Percentiles rank a stretch among this genome's conserved stretches.
Conservation (phyloP, 2,888 invertebrate genomes). For the Plebejus anna region DNA sequence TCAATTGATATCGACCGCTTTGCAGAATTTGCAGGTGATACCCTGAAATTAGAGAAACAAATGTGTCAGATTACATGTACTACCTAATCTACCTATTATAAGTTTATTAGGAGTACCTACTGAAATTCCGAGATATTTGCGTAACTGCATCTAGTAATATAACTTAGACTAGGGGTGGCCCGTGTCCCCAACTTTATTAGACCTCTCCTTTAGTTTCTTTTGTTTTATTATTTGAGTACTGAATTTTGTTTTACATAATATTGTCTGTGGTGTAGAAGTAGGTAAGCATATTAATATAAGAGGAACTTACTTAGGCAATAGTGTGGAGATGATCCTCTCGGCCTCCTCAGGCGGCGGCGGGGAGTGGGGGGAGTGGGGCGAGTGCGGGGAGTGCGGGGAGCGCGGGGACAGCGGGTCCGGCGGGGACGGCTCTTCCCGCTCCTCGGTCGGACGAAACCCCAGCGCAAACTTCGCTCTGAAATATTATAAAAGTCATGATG, state of each 20-base stretch:
- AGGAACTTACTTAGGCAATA: constrained; percentile 84
- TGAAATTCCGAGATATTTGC: no score
- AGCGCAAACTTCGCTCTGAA: constrained; percentile 85
- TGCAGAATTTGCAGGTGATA: constrained; percentile 84
- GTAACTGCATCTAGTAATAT: no score
- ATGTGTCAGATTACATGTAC: not conserved
- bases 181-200: no score
- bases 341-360: constrained; percentile 90
- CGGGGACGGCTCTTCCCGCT: constrained; percentile 69
- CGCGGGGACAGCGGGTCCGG: constrained; percentile 81
- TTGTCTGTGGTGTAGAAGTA: not conserved
- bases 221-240: not conserved
- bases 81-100: no score
- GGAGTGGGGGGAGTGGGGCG: constrained; percentile 70
- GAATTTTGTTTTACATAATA: no score
- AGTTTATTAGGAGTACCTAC: no score
- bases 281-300: not conserved
- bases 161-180: no score
- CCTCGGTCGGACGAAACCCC: constrained; percentile 84
- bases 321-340: constrained; percentile 86
- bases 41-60: constrained; percentile 69
- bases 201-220: not conserved
- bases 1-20: constrained; percentile 76
- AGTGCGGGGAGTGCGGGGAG: constrained; percentile 69
- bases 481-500: constrained; percentile 35